Conservation (phyloP, 2,888 invertebrate genomes). For the Athalia cordata region DNA sequence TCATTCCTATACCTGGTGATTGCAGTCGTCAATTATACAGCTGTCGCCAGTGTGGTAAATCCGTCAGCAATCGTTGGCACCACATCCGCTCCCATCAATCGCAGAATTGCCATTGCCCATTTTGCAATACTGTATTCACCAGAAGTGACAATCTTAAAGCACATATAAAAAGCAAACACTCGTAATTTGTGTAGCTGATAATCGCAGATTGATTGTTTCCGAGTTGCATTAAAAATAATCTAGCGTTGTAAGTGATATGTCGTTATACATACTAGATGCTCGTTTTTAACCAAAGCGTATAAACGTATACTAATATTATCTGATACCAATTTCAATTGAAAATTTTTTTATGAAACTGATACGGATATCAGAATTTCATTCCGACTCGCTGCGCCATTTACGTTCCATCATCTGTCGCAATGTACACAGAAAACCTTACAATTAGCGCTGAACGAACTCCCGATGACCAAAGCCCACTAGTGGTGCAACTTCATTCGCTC, state of each 20-base stretch:
- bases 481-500: neutral
- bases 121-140: slow-evolving; percentile 79
- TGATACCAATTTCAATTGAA: neutral
- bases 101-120: slow-evolving; percentile 79
- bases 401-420: slow-evolving; percentile 12
- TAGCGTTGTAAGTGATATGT: slow-evolving; percentile 12
- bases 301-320: slow-evolving; percentile 23
- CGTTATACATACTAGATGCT: slow-evolving; percentile 30
- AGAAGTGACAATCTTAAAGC: slow-evolving; percentile 82
- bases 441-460: neutral
- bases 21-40: slow-evolving; percentile 73
- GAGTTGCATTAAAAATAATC: neutral
- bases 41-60: slow-evolving; percentile 80
- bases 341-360: neutral
- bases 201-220: slow-evolving; percentile 33
- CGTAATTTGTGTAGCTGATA: slow-evolving; percentile 46
- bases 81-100: slow-evolving; percentile 81
- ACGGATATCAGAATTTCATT: slow-evolving; percentile 12
- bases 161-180: slow-evolving; percentile 80
- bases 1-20: slow-evolving; percentile 62
- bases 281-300: slow-evolving; percentile 36
- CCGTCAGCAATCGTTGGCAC: slow-evolving; percentile 81
- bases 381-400: neutral
- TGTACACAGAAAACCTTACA: slow-evolving; percentile 3
- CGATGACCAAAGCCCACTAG: neutral